Evolutionary conservation across 2,113 vertebrate genomes (phyloP), one percentile per base, ranked within the genome.

Genomic region (Philantomba maxwellii): DNA sequence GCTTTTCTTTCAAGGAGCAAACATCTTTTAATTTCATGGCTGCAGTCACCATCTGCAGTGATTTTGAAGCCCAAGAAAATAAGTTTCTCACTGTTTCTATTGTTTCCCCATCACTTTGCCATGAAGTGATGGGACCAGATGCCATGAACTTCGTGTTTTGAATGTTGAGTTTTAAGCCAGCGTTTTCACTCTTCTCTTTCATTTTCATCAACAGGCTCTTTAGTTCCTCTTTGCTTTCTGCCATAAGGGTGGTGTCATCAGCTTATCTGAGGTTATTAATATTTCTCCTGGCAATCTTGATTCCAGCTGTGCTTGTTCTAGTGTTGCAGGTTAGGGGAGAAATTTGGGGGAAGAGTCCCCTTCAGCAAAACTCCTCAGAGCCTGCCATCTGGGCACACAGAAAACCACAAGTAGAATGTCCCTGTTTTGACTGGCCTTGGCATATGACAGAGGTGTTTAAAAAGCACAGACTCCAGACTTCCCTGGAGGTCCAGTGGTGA

Each of bases 351-450:
- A 7, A 81, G 21, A 4, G 58, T 21, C 9, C 6, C n/a, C 60
- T 73, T 33, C 43, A 45, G 25, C 36, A 78, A 28, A 70, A n/a
- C 19, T 3, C 17, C 51, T 17, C 36, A 39, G 14, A 33, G 30
- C 33, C 60, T 15, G 2, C 43, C 25, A 3, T 43, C 13, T 70
- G n/a, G 64, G 66, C 17, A 19, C n/a, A 7, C 9, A 11, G 6
- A 78, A 15, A 3, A 17, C 57, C 9, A 5, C 39, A 66, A 43
- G 49, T 5, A 60, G 83, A 33, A 16, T 3, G 75, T 28, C 5
- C 55, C 75, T 88, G 43, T 36, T 87, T 95, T 53, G 23, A 23
- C 47, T 55, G 88, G 73, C 39, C 36, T 47, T 55, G 81, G 21
- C 58, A 4, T 5, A 13, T n/a, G 45, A 33, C 33, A 19, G 58